phyloP scores from a whole-genome alignment of 2,888 invertebrate species.

The Eueremaeus valkanovi region DNA sequence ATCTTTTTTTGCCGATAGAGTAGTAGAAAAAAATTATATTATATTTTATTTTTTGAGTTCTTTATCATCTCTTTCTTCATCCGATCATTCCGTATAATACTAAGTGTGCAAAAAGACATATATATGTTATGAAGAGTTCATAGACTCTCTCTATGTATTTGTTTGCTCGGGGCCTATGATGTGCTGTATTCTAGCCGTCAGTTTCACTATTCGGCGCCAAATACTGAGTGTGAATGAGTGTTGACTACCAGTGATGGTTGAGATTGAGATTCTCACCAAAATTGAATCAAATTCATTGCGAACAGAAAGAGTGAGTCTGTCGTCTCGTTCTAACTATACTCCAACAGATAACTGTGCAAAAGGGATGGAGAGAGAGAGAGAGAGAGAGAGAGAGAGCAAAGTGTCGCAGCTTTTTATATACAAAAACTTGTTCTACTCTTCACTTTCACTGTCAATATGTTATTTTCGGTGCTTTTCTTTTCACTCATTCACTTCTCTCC shows the following conservation, averaged over 20 bases:
- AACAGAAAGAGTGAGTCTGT: background rate
- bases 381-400: background rate
- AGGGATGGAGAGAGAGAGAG: background rate
- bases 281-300: constrained; percentile 17
- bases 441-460: constrained; percentile 15
- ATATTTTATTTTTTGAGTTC: no score
- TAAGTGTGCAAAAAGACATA: no score
- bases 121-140: no score
- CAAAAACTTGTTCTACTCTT: constrained; percentile 18
- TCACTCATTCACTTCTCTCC: background rate
- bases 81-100: no score
- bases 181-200: background rate
- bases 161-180: background rate
- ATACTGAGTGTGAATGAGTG: background rate
- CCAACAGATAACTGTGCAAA: no score
- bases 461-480: constrained; percentile 29
- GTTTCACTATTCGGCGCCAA: background rate
- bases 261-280: background rate
- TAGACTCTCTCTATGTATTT: background rate
- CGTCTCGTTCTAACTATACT: background rate
- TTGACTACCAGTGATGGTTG: background rate
- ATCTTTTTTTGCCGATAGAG: no score
- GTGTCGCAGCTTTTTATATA: background rate
- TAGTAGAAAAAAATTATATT: no score
- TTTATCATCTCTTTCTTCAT: no score